Conservation (phyloP, 2,888 invertebrate species). For the Tolmerus cingulatus region DNA sequence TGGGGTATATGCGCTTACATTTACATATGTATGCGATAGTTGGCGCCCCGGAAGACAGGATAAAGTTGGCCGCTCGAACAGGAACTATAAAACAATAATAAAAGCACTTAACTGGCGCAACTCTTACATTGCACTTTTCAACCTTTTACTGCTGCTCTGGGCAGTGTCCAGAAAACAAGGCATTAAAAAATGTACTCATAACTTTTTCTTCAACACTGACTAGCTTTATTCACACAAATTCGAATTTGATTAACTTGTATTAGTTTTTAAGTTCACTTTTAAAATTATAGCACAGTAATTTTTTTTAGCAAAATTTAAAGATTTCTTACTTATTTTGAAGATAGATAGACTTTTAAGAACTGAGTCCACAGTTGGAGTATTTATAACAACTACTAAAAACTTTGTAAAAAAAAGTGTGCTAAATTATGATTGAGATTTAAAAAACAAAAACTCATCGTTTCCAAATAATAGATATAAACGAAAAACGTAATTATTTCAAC, state of each 20-base stretch:
- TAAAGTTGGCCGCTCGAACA: not conserved
- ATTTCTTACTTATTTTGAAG: not conserved
- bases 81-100: slow-evolving; percentile 9
- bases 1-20: not conserved
- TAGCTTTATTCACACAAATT: not conserved
- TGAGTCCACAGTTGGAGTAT: not conserved
- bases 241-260: not conserved
- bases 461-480: no score
- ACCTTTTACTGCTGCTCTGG: not conserved
- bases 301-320: not conserved
- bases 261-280: not conserved
- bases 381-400: no score
- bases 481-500: no score
- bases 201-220: not conserved
- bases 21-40: not conserved
- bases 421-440: no score
- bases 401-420: no score
- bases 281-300: not conserved
- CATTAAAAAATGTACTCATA: not conserved
- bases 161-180: not conserved
- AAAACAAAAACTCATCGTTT: no score
- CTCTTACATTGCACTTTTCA: not conserved
- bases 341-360: not conserved
- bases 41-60: not conserved
- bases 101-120: slow-evolving; percentile 15